Conservation (phyloP, 2,888 invertebrate species). For the Stenotaenia linearis region DNA sequence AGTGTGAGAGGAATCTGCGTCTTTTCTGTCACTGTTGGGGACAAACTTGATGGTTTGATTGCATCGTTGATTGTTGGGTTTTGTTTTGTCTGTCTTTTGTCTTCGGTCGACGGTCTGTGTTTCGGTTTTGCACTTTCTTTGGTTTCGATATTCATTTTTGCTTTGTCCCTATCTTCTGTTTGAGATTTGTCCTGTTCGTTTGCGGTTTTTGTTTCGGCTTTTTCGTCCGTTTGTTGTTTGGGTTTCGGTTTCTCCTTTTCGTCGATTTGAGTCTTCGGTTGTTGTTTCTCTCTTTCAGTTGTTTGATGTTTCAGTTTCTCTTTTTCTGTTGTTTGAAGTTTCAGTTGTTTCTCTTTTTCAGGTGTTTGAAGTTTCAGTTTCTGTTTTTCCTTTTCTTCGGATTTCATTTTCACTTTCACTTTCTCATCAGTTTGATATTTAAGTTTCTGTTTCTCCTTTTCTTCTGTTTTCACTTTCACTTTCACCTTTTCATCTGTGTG, state of each 20-base stretch:
- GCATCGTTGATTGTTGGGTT: background rate
- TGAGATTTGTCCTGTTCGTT: background rate
- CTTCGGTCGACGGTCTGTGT: background rate
- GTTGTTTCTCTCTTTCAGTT: conserved; percentile 27
- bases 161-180: background rate
- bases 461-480: background rate
- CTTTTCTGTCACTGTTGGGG: background rate
- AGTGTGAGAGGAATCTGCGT: background rate
- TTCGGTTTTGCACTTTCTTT: background rate
- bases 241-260: background rate
- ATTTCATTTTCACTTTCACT: background rate
- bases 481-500: background rate
- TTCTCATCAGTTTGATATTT: background rate
- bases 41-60: no score
- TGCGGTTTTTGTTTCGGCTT: background rate
- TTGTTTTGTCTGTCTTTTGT: background rate
- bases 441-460: background rate
- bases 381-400: no score
- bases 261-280: background rate
- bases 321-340: no score
- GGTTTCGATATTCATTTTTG: background rate
- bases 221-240: background rate
- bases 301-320: no score
- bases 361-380: no score
- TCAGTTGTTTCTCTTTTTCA: no score